These are phyloP conservation scores for Hydrolagus affinis DNA, from an alignment of 2,113 vertebrate genomes.

Conservation along the genomic window DNA sequence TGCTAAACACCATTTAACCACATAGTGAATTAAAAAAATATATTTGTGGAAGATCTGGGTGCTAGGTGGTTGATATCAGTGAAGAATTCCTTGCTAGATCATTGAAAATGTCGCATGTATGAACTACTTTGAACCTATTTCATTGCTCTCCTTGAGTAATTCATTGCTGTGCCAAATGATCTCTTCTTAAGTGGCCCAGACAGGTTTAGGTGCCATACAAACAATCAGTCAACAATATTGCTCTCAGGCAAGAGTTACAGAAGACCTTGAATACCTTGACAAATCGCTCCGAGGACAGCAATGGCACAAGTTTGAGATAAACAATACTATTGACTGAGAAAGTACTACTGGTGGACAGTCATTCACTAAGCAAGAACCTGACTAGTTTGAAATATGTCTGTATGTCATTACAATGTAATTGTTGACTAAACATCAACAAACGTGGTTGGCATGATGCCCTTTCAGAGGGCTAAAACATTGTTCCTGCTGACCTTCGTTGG, in stretches of 20 bases:
- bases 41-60: not conserved
- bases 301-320: conserved; percentile 49
- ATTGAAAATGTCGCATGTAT: conserved; percentile 32
- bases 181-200: conserved; percentile 43
- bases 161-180: conserved; percentile 39
- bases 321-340: conserved; percentile 42
- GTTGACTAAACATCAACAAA: not conserved
- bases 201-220: conserved; percentile 38
- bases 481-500: not conserved
- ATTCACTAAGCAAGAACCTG: not conserved
- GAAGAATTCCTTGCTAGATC: not conserved
- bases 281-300: conserved; percentile 44
- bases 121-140: conserved; percentile 40
- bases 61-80: not conserved
- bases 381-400: not conserved
- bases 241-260: conserved; percentile 39
- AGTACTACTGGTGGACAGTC: conserved; percentile 32
- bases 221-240: conserved; percentile 47
- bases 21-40: not conserved
- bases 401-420: not conserved
- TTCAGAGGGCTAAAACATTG: not conserved
- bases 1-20: not conserved
- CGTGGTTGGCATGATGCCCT: not conserved
- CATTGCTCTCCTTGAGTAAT: conserved; percentile 34
- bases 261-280: conserved; percentile 54